These are phyloP conservation scores for Sarcophaga peregrina DNA, from an alignment of 1,140 invertebrate species.

Conservation along the genomic window DNA sequence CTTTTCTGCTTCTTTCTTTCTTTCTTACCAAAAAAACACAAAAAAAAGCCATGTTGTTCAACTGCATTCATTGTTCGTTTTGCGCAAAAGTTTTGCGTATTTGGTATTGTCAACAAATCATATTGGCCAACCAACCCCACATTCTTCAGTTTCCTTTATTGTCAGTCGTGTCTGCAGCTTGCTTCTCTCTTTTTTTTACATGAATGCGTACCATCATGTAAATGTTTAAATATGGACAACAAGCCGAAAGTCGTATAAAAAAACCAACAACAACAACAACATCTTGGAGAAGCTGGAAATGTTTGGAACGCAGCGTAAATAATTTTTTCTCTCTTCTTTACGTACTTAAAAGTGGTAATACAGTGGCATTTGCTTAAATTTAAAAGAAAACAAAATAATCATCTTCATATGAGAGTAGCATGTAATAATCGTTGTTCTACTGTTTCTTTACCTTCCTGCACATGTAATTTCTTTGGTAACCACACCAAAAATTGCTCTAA, in stretches of 20 bases:
- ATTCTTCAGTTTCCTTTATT: background rate
- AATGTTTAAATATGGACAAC: background rate
- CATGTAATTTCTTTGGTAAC: conserved; percentile 24
- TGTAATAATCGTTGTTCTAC: too few species aligned
- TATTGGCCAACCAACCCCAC: background rate
- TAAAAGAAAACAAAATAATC: too few species aligned
- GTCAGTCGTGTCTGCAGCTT: background rate
- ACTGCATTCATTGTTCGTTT: background rate
- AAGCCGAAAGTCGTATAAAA: background rate
- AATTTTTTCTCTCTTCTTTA: too few species aligned
- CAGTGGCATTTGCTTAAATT: too few species aligned
- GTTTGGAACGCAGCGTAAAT: too few species aligned
- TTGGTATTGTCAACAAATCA: conserved; percentile 27
- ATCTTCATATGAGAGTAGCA: too few species aligned
- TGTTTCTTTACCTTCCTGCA: background rate
- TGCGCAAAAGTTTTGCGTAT: background rate
- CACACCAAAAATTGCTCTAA: conserved; percentile 13
- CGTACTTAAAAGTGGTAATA: too few species aligned
- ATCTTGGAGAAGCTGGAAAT: background rate
- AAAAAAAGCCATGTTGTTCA: background rate
- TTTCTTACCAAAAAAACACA: background rate
- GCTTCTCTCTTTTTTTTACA: background rate
- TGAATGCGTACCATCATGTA: background rate
- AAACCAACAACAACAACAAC: background rate
- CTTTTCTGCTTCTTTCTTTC: background rate